Conservation (phyloP, 2,113 vertebrate genomes). For the Saguinus imperator region DNA sequence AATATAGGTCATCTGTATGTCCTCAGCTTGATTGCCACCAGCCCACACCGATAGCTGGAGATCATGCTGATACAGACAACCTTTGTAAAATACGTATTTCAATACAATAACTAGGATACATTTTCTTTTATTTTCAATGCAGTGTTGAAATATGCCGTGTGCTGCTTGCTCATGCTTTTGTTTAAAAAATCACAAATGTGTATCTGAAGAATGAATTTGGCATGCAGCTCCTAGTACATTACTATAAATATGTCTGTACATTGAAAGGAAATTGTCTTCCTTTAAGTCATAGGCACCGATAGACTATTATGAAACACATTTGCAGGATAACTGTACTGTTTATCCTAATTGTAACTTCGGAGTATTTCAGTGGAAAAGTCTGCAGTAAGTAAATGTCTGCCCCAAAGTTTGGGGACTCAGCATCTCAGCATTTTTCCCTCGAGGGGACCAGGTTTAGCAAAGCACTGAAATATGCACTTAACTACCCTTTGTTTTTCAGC, state of each 20-base stretch:
- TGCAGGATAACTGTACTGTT: background rate
- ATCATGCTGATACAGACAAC: background rate
- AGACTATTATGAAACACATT: background rate
- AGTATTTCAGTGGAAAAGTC: slow-evolving; percentile 7
- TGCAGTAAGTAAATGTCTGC: background rate
- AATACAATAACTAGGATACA: background rate
- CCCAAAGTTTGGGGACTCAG: background rate
- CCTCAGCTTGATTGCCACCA: background rate
- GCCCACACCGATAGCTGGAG: background rate
- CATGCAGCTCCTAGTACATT: rapidly evolving
- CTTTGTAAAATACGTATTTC: background rate
- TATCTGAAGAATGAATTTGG: background rate
- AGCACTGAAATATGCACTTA: background rate
- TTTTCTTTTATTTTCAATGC: background rate
- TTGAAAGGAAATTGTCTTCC: slow-evolving; percentile 29
- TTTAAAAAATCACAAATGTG: background rate
- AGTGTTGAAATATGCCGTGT: background rate
- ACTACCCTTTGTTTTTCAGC: slow-evolving; percentile 84
- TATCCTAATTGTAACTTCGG: background rate
- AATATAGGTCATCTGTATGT: rapidly evolving
- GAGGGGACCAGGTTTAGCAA: background rate
- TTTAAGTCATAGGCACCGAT: background rate
- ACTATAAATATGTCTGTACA: background rate
- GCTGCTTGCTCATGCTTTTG: background rate
- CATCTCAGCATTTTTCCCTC: background rate